phyloP scores from a whole-genome alignment of 2,113 vertebrate genomes.

The Tautogolabrus adspersus region DNA sequence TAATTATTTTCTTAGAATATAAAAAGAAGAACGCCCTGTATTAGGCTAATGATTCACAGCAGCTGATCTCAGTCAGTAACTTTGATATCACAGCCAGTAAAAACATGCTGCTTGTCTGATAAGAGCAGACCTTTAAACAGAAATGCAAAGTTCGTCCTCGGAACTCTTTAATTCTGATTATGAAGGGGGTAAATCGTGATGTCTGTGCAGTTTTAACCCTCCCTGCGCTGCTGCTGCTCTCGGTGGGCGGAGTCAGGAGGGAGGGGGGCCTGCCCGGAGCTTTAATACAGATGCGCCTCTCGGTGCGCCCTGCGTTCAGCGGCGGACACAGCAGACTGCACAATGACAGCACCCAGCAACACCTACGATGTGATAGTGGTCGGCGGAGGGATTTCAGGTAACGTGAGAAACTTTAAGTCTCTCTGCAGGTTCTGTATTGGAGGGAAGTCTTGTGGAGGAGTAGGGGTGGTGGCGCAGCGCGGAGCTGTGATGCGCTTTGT shows the following conservation, averaged over 20 bases:
- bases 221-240: conserved; percentile 14
- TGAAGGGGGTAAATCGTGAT: neutral
- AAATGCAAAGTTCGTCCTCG: neutral
- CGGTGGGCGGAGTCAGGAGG: conserved; percentile 67
- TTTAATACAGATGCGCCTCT: conserved; percentile 76
- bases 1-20: no score
- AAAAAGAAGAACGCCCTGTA: no score
- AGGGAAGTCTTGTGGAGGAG: no score
- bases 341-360: conserved; percentile 85
- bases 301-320: conserved; percentile 49
- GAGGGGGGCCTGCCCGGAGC: conserved; percentile 54
- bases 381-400: conserved; percentile 95
- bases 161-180: neutral
- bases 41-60: neutral
- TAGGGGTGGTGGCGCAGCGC: neutral
- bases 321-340: conserved; percentile 23
- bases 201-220: neutral
- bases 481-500: neutral
- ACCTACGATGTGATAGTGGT: conserved; percentile 91
- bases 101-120: neutral
- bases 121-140: neutral
- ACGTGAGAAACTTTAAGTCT: neutral
- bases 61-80: neutral
- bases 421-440: neutral
- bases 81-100: neutral